phyloP scores from a whole-genome alignment of 1,140 invertebrate species.

The Drosophila burlai region DNA sequence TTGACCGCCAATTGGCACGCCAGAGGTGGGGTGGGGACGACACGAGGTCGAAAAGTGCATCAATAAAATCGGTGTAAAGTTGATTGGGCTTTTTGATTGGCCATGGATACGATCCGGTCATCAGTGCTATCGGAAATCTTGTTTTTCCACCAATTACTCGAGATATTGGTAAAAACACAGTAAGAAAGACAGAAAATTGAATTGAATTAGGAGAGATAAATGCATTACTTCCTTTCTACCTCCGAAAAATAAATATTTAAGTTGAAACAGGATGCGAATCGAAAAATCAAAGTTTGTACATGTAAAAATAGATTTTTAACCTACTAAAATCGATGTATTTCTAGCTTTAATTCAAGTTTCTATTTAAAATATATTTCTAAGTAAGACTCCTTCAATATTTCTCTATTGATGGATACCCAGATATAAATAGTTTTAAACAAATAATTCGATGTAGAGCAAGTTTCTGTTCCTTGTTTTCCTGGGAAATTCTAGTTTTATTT shows the following conservation, averaged over 20 bases:
- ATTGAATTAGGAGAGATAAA: neutral
- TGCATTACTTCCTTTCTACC: too few species aligned
- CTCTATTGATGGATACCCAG: too few species aligned
- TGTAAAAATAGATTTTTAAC: neutral
- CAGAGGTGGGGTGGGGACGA: conserved; percentile 23
- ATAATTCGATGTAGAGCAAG: too few species aligned
- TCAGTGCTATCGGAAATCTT: neutral
- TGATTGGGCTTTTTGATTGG: conserved; percentile 40
- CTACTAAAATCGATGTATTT: neutral
- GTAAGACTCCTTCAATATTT: neutral
- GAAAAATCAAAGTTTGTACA: too few species aligned
- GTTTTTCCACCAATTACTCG: conserved; percentile 6
- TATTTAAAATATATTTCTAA: neutral
- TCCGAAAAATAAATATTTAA: neutral
- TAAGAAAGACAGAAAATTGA: neutral
- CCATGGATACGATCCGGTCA: neutral
- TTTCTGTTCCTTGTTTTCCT: too few species aligned
- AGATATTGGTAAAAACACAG: neutral
- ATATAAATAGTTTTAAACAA: neutral
- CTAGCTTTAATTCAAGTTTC: neutral
- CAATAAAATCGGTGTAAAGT: conserved; percentile 60
- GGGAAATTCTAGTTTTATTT: too few species aligned
- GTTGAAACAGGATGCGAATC: neutral
- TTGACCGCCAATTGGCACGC: conserved; percentile 53
- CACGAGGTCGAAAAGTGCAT: conserved; percentile 24